Conservation (phyloP, 1,140 invertebrate species). For the Ylistrum balloti region DNA sequence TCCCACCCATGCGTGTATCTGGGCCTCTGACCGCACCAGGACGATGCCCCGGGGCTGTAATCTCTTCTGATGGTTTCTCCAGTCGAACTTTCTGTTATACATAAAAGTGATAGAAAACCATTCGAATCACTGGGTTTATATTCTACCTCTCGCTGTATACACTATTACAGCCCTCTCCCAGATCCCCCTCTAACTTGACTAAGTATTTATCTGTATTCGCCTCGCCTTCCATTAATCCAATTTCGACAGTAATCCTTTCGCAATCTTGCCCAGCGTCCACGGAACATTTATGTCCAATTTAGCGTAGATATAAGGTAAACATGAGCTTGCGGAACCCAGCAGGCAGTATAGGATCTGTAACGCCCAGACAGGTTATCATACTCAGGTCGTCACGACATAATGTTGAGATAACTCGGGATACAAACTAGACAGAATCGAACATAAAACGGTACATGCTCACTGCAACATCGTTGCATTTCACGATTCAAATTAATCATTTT, state of each 20-base stretch:
- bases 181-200: background rate
- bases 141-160: conserved; percentile 46
- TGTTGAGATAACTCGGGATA: background rate
- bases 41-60: background rate
- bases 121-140: conserved; percentile 17
- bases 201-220: background rate
- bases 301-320: background rate
- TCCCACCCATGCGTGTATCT: background rate
- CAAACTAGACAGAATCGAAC: no score
- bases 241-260: background rate
- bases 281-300: background rate
- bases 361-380: background rate
- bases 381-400: background rate
- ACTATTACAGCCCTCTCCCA: no score
- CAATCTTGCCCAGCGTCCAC: background rate
- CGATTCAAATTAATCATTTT: no score
- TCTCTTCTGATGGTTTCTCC: background rate
- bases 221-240: background rate
- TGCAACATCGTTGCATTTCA: background rate
- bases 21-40: conserved; percentile 29
- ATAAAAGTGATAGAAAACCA: background rate
- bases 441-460: no score
- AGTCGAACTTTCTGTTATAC: background rate
- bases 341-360: background rate
- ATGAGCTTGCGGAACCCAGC: background rate